phyloP scores from a whole-genome alignment of 2,888 invertebrate genomes.

The Hedya salicella region DNA sequence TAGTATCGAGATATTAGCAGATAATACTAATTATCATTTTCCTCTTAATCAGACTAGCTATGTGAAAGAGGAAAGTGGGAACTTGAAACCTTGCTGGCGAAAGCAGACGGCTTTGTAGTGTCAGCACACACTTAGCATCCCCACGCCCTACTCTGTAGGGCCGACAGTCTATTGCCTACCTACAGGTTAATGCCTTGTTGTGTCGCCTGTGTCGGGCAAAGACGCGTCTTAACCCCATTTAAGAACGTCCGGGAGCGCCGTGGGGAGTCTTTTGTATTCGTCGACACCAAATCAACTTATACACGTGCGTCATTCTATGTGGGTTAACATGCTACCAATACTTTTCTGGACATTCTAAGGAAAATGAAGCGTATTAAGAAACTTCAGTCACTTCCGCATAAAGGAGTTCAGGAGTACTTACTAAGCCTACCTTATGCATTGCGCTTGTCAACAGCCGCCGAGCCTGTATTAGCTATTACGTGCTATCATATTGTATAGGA shows the following conservation, averaged over 20 bases:
- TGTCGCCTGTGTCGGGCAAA: constrained; percentile 4
- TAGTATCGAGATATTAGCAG: background rate
- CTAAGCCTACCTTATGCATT: too few species aligned
- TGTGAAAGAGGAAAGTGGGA: constrained; percentile 31
- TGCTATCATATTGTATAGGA: too few species aligned
- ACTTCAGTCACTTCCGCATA: background rate
- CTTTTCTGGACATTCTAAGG: too few species aligned
- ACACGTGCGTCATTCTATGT: background rate
- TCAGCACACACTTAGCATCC: constrained; percentile 13
- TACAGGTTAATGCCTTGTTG: constrained; percentile 17
- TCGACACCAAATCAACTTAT: background rate
- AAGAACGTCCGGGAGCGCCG: constrained; percentile 5
- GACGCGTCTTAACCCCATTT: constrained; percentile 37
- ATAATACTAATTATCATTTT: constrained; percentile 18
- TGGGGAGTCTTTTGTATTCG: constrained; percentile 15
- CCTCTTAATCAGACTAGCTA: background rate
- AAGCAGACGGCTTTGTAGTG: constrained; percentile 9
- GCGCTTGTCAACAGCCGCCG: too few species aligned
- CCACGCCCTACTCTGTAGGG: background rate
- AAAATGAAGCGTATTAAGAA: background rate
- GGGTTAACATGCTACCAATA: background rate
- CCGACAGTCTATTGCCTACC: too few species aligned
- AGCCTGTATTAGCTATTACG: too few species aligned
- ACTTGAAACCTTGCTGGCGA: constrained; percentile 29
- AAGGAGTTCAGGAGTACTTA: too few species aligned